phyloP scores from a whole-genome alignment of 2,797 vertebrate species.

The Onychomys arenicola region DNA sequence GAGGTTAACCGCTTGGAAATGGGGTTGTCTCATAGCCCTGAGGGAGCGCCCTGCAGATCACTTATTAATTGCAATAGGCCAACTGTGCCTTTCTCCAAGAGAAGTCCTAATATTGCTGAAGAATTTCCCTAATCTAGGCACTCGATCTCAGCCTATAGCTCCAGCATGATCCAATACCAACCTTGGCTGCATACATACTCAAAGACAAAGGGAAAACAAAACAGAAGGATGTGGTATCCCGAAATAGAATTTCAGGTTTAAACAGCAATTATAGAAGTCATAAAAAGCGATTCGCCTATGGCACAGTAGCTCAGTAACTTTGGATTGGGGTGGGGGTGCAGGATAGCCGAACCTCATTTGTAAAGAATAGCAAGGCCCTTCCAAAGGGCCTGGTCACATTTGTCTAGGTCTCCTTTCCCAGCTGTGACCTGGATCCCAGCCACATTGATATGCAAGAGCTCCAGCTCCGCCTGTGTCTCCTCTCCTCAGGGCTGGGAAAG shows the following conservation, averaged over 20 bases:
- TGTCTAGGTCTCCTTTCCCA: neutral
- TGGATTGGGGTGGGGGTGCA: no score
- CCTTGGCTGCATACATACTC: neutral
- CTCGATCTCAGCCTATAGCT: no score
- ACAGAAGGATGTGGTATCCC: neutral
- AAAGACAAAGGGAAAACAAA: neutral
- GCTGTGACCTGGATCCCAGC: neutral
- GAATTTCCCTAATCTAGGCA: neutral
- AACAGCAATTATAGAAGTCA: neutral
- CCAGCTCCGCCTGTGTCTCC: neutral
- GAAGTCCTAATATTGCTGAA: neutral
- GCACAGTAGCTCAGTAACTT: no score
- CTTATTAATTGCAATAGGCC: neutral
- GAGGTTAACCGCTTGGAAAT: neutral
- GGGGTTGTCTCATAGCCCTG: neutral
- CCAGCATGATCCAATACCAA: neutral
- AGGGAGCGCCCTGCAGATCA: neutral
- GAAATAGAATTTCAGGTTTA: neutral
- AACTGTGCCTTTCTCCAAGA: neutral
- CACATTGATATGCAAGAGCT: neutral
- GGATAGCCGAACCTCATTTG: neutral
- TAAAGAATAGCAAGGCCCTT: neutral
- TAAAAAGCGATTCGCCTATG: neutral
- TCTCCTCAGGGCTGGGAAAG: neutral
- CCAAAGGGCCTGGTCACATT: neutral